Evolutionary conservation across 2,888 invertebrate genomes (phyloP).

Genomic region (Platerodrilus igneus): DNA sequence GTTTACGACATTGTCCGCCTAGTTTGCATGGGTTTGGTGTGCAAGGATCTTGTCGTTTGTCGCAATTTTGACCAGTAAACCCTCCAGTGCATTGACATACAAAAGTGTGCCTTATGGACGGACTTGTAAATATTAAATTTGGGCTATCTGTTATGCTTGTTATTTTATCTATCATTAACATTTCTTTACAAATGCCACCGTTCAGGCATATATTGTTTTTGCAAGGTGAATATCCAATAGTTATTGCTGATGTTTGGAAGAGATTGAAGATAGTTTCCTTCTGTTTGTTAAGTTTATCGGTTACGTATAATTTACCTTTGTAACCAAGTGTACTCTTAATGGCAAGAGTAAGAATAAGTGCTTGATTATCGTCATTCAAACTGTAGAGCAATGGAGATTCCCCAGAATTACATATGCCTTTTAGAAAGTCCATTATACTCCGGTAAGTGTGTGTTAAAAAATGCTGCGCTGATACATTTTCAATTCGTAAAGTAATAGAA

Average conservation of each 20-base stretch:
- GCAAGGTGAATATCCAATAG: conserved; percentile 77
- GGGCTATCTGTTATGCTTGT: conserved; percentile 77
- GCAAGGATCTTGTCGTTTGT: conserved; percentile 86
- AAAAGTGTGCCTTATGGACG: conserved; percentile 71
- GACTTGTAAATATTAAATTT: conserved; percentile 76
- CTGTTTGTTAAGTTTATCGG: conserved; percentile 62
- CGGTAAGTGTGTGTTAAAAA: conserved; percentile 77
- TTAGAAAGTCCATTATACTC: conserved; percentile 66
- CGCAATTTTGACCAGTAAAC: conserved; percentile 77
- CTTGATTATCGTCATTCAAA: conserved; percentile 61
- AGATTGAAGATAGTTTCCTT: conserved; percentile 60
- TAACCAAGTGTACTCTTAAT: conserved; percentile 56
- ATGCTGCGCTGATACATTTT: conserved; percentile 66
- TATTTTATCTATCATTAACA: conserved; percentile 62
- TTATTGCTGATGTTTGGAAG: conserved; percentile 57
- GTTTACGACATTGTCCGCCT: conserved; percentile 78
- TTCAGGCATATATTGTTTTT: conserved; percentile 69
- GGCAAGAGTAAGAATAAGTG: conserved; percentile 69
- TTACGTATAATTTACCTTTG: conserved; percentile 60
- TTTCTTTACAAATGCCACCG: conserved; percentile 71
- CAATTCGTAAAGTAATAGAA: conserved; percentile 71
- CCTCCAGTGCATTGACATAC: conserved; percentile 78
- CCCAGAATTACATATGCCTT: conserved; percentile 59
- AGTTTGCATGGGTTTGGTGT: conserved; percentile 82
- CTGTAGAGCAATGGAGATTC: conserved; percentile 69